A percentile compares a stretch with the other conserved stretches of the same genome.
Evolutionary conservation across 2,888 invertebrate genomes (phyloP).

Genomic region (Leptinotarsa tumamoca): DNA sequence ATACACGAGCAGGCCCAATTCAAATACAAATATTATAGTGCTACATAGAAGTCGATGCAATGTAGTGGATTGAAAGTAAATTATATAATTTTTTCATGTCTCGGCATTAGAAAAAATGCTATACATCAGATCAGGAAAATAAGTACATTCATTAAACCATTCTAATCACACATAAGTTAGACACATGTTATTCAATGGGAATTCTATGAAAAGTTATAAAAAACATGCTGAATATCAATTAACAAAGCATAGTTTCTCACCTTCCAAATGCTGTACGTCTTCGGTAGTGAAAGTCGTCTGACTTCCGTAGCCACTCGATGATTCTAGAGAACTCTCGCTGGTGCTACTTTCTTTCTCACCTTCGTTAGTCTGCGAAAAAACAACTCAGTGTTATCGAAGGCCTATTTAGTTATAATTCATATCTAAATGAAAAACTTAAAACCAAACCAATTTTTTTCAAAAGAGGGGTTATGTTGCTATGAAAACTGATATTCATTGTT

Average conservation of each 20-base stretch:
- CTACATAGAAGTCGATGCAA: no score
- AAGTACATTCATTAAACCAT: conserved; percentile 4
- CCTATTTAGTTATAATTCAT: no score
- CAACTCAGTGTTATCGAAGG: not conserved
- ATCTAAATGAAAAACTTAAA: no score
- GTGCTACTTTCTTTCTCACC: conserved; percentile 72
- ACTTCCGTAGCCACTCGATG: conserved; percentile 82
- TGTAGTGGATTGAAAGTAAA: no score
- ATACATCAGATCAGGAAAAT: no score
- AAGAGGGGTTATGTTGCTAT: no score
- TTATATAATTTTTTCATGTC: no score
- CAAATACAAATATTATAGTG: no score
- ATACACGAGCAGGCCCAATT: no score
- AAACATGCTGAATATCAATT: conserved; percentile 4
- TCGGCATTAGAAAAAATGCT: no score
- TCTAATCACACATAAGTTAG: not conserved
- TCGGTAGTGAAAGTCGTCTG: conserved; percentile 78
- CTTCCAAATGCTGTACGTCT: conserved; percentile 62
- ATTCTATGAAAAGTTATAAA: not conserved
- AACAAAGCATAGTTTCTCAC: conserved; percentile 42
- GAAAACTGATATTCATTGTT: no score
- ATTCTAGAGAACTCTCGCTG: conserved; percentile 81
- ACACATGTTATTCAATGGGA: not conserved
- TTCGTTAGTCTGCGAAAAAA: conserved; percentile 55
- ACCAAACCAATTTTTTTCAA: no score